Evolutionary conservation across 2,888 invertebrate genomes (phyloP), one percentile per base, ranked within the genome.

Genomic region (Cheilosia urbana): DNA sequence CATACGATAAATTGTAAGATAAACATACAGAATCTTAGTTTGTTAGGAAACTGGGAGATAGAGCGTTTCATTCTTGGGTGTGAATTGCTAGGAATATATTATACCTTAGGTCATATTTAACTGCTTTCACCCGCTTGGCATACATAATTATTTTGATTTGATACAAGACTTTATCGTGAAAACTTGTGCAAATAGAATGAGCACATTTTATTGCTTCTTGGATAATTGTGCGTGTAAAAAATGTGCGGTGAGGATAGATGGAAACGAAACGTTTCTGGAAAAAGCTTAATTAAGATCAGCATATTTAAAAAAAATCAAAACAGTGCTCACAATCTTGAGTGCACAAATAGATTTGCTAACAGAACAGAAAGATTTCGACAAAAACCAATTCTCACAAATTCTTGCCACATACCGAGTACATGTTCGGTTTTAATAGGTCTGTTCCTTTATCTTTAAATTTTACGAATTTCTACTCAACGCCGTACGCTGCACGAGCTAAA

Each of bases 11-110:
- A 42, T 47, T 55, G 62, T 71, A 72, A 58, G 5, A 62, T 42
- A 82, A 82, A 82, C 40, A 83, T 15, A 57, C 40, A 47, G 72
- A 72, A 78, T 68, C 62, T 53, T 11, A 21, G 63, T 53, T 45
- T 66, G 34, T 51, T 65, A 53, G 57, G 63, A 63, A 80, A 68
- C 27, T 63, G 15, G 27, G 57, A 58, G 75, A 75, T 81, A 75
- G 30, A 47, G 34, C 30, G 19, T 68, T 27, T n/a, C 37, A 37
- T 47, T 53, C 24, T 42, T 30, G n/a, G 47, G 69, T 69, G 57
- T 69, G 69, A 69, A 60, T 37, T 71, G 34, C 37, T 49, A 15
- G 49, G 24, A 21, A 24, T 37, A 11, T 37, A 71, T 4, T 37
- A 11, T 37, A 71, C 6, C 15, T 58, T 51, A 51, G 60, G 42